A percentile compares a stretch with the other conserved stretches of the same genome.
These are phyloP conservation scores for Cheilosia soror DNA, from an alignment of 2,888 invertebrate genomes.

Conservation along the genomic window DNA sequence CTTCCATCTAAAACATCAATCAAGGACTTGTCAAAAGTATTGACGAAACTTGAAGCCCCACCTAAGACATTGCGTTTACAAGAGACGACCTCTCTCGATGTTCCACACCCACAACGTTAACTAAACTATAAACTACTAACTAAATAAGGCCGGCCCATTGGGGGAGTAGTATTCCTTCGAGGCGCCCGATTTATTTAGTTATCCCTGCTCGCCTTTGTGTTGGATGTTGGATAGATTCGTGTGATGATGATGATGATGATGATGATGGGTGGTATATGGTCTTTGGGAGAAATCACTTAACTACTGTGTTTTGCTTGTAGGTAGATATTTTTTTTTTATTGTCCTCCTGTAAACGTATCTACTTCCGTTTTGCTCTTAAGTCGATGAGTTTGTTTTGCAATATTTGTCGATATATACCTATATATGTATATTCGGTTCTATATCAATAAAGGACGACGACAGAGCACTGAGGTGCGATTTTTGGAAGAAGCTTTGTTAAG, in stretches of 20 bases:
- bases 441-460: not conserved
- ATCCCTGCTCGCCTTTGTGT: conserved; percentile 19
- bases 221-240: conserved; percentile 1
- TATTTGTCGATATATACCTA: not conserved
- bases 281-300: conserved; percentile 35
- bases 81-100: not conserved
- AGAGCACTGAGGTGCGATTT: conserved; percentile 37
- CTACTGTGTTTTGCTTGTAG: conserved; percentile 27
- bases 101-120: conserved; percentile 6
- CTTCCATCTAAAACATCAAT: conserved; percentile 39
- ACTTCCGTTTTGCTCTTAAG: not conserved
- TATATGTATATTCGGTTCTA: not conserved
- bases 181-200: conserved; percentile 31
- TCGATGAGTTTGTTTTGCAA: conserved; percentile 11
- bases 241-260: conserved; percentile 11
- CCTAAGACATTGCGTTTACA: conserved; percentile 13
- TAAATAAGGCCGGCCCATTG: not conserved
- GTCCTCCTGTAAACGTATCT: too few species aligned
- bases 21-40: conserved; percentile 55
- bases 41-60: conserved; percentile 20
- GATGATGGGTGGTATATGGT: conserved; percentile 5
- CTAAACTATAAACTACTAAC: conserved; percentile 32
- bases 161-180: conserved; percentile 1
- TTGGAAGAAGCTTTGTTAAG: not conserved
- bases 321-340: not conserved